Percentiles rank a stretch among this genome's conserved stretches.
phyloP scores from a whole-genome alignment of 2,888 invertebrate genomes.

The Penaeus monodon region DNA sequence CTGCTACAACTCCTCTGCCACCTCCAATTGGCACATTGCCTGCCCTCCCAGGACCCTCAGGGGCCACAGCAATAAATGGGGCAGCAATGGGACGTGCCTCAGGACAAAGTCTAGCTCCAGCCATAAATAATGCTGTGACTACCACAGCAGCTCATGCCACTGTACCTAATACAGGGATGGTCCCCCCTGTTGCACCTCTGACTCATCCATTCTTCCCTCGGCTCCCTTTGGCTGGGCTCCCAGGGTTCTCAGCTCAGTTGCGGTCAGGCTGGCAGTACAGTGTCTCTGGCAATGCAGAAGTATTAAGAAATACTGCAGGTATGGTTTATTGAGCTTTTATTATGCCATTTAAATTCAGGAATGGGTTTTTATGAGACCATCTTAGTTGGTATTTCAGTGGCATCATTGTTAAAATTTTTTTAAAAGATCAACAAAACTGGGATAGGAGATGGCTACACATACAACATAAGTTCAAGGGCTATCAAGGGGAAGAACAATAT shows the following conservation, averaged over 20 bases:
- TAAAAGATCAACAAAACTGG: too few relatives aligned
- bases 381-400: too few relatives aligned
- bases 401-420: too few relatives aligned
- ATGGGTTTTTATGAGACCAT: neutral
- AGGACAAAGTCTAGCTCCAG: neutral
- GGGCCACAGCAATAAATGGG: constrained; percentile 33
- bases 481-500: neutral
- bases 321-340: neutral
- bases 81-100: constrained; percentile 15
- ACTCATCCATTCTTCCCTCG: constrained; percentile 56
- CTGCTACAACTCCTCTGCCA: constrained; percentile 45
- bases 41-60: constrained; percentile 32
- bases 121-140: constrained; percentile 17
- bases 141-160: constrained; percentile 11
- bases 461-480: too few relatives aligned
- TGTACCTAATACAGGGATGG: constrained; percentile 32
- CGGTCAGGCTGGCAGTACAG: constrained; percentile 64
- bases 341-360: neutral
- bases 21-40: constrained; percentile 42
- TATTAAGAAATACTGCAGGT: constrained; percentile 59
- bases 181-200: constrained; percentile 29
- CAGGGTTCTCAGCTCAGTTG: constrained; percentile 44
- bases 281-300: constrained; percentile 63
- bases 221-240: constrained; percentile 45
- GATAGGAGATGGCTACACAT: too few relatives aligned